These are phyloP conservation scores for Cancer borealis DNA, from an alignment of 2,888 invertebrate genomes.

Conservation along the genomic window DNA sequence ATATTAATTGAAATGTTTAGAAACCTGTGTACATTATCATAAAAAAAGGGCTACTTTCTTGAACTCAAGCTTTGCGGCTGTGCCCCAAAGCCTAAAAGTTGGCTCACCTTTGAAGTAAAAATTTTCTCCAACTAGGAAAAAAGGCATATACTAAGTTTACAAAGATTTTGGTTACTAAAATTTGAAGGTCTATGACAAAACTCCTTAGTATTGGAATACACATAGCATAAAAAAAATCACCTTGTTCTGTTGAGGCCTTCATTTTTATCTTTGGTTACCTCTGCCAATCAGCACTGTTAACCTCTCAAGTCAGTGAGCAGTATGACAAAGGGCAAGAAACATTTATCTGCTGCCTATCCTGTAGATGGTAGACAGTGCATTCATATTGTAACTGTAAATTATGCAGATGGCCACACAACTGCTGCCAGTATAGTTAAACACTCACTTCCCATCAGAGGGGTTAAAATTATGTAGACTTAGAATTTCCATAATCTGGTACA, in stretches of 20 bases:
- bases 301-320: slow-evolving; percentile 15
- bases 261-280: slow-evolving; percentile 58
- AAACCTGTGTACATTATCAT: slow-evolving; percentile 37
- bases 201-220: slow-evolving; percentile 15
- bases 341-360: neutral
- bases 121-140: neutral
- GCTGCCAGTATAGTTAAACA: neutral
- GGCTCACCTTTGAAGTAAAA: slow-evolving; percentile 46
- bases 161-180: slow-evolving; percentile 21
- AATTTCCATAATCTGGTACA: slow-evolving; percentile 52
- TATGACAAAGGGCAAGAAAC: neutral
- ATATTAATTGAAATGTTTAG: slow-evolving; percentile 35
- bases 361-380: neutral
- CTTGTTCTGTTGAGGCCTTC: slow-evolving; percentile 47
- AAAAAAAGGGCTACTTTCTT: slow-evolving; percentile 47
- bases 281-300: neutral
- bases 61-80: slow-evolving; percentile 28
- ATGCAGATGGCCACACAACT: slow-evolving; percentile 10
- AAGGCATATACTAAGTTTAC: neutral
- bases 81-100: slow-evolving; percentile 45
- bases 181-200: slow-evolving; percentile 43
- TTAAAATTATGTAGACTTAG: slow-evolving; percentile 38
- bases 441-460: neutral
- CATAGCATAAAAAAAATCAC: slow-evolving; percentile 33
- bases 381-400: neutral